These are phyloP conservation scores for Taeniopygia guttata DNA, from an alignment of 2,797 vertebrate species.

Conservation along the genomic window DNA sequence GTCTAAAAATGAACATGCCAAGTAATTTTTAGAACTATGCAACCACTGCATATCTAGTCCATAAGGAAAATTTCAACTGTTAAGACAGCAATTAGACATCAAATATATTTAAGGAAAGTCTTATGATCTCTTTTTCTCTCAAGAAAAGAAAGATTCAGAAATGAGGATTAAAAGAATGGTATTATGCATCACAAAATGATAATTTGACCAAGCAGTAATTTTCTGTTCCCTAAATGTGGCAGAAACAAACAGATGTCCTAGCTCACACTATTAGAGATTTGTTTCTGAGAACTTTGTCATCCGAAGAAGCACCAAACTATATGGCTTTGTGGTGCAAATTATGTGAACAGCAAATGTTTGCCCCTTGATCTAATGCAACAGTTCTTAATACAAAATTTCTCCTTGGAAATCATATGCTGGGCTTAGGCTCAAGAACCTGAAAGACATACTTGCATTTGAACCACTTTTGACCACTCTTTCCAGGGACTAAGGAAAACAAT, in stretches of 20 bases:
- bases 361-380: not conserved
- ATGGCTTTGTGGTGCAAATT: not conserved
- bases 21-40: constrained; percentile 19
- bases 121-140: not conserved
- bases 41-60: not conserved
- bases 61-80: not conserved
- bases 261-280: not conserved
- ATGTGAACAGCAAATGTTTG: not conserved
- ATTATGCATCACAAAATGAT: not conserved
- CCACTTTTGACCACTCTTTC: not conserved
- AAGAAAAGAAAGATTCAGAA: not conserved
- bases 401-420: not conserved
- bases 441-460: not conserved
- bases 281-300: not conserved
- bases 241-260: constrained; percentile 37
- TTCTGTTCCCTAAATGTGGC: not conserved
- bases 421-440: not conserved
- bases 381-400: not conserved
- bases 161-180: not conserved
- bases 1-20: not conserved
- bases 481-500: not conserved
- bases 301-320: not conserved
- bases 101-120: constrained; percentile 2
- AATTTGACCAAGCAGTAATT: constrained; percentile 28
- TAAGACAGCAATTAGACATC: not conserved